These are phyloP conservation scores for Mimumesa dahlbomi DNA, from an alignment of 2,888 invertebrate genomes.

Conservation along the genomic window DNA sequence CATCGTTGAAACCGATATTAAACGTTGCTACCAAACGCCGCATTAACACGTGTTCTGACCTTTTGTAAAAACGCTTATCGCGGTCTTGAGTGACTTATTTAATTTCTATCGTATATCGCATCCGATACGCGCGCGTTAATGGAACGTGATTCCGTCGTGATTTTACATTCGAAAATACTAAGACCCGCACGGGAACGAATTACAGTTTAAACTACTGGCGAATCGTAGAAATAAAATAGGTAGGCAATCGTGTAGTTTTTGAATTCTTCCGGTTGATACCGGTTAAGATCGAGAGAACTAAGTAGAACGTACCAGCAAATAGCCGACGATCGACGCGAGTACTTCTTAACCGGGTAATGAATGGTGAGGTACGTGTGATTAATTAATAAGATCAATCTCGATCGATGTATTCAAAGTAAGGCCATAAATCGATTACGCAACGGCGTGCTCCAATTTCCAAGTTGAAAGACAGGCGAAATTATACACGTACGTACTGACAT, in stretches of 20 bases:
- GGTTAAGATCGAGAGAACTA: too few relatives aligned
- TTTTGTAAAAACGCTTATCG: conserved; percentile 3
- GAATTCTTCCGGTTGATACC: too few relatives aligned
- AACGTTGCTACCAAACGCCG: conserved; percentile 1
- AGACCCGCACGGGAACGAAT: too few relatives aligned
- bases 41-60: conserved; percentile 22
- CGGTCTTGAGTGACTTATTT: neutral
- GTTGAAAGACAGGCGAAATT: conserved; percentile 53
- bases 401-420: conserved; percentile 33
- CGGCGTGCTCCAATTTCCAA: conserved; percentile 54
- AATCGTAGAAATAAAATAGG: neutral
- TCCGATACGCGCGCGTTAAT: too few relatives aligned
- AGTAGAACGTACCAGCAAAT: too few relatives aligned
- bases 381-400: conserved; percentile 55
- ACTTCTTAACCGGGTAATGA: neutral
- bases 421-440: conserved; percentile 53
- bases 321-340: too few relatives aligned
- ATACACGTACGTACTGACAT: conserved; percentile 19
- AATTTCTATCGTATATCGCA: neutral
- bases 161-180: too few relatives aligned
- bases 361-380: conserved; percentile 13
- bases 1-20: conserved; percentile 1
- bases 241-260: neutral
- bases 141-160: too few relatives aligned
- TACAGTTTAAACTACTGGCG: too few relatives aligned